phyloP scores from a whole-genome alignment of 1,140 invertebrate species.

The Drosophila quadrilineata region DNA sequence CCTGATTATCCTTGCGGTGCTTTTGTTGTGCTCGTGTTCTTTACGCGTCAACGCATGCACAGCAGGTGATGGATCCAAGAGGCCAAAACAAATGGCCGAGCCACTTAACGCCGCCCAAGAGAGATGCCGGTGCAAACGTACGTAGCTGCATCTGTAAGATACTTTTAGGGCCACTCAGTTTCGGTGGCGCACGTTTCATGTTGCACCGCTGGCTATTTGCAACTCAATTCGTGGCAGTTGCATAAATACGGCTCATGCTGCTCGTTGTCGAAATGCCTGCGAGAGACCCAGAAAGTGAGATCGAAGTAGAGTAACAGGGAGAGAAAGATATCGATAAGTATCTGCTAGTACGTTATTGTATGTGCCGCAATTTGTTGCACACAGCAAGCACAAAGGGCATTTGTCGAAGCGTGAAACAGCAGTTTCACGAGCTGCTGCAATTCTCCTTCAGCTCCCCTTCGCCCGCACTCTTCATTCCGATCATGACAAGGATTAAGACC shows the following conservation, averaged over 20 bases:
- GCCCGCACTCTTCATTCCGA: conserved; percentile 4
- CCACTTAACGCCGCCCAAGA: conserved; percentile 62
- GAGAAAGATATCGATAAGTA: conserved; percentile 12
- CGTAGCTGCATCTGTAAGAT: conserved; percentile 37
- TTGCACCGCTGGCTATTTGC: conserved; percentile 65
- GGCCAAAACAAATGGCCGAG: conserved; percentile 48
- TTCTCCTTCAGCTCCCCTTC: conserved; percentile 20
- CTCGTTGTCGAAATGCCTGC: conserved; percentile 36
- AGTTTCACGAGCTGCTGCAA: conserved; percentile 69
- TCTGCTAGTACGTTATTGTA: conserved; percentile 28
- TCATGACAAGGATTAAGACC: conserved; percentile 49
- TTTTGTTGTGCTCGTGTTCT: conserved; percentile 42
- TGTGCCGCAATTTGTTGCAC: conserved; percentile 57
- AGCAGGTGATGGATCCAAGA: conserved; percentile 53
- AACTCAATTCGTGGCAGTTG: conserved; percentile 72
- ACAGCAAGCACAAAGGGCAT: conserved; percentile 55
- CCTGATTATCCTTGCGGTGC: conserved; percentile 71
- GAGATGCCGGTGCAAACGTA: background rate
- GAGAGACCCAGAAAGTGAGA: conserved; percentile 70
- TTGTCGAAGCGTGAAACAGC: conserved; percentile 74
- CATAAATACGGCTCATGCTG: too few relatives aligned
- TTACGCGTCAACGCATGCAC: conserved; percentile 35
- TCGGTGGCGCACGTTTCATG: conserved; percentile 70
- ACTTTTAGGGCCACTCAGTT: conserved; percentile 25
- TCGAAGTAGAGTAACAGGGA: background rate